Evolutionary conservation across 2,113 vertebrate genomes (phyloP).

Genomic region (Acrocephalus arundinaceus): DNA sequence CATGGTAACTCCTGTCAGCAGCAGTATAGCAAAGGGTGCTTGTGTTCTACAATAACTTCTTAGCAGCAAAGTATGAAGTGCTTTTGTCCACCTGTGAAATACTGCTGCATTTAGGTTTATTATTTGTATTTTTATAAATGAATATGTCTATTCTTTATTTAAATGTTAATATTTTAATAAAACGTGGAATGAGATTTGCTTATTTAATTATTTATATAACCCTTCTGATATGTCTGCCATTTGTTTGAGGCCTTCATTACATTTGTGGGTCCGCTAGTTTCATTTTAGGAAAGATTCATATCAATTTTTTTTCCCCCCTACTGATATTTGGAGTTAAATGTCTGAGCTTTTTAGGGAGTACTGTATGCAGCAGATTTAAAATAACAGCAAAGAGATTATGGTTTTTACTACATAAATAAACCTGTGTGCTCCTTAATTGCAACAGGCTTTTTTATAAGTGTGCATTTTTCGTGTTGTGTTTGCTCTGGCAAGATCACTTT

Average conservation of each 20-base stretch:
- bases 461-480: neutral
- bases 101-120: neutral
- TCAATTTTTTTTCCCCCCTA: neutral
- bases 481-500: neutral
- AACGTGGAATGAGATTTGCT: neutral
- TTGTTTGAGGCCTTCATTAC: neutral
- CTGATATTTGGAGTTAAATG: neutral
- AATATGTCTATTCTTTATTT: neutral
- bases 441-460: neutral
- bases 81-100: neutral
- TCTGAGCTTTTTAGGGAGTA: neutral
- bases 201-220: neutral
- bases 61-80: neutral
- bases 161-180: neutral
- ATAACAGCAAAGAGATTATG: neutral
- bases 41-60: neutral
- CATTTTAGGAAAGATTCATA: neutral
- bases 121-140: neutral
- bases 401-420: neutral
- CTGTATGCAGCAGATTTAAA: neutral
- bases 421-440: neutral
- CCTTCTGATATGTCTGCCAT: neutral
- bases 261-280: neutral
- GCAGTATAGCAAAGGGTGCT: neutral
- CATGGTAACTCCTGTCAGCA: neutral